These are phyloP conservation scores for Alloplasta piceator DNA, from an alignment of 2,888 invertebrate genomes.

Conservation along the genomic window DNA sequence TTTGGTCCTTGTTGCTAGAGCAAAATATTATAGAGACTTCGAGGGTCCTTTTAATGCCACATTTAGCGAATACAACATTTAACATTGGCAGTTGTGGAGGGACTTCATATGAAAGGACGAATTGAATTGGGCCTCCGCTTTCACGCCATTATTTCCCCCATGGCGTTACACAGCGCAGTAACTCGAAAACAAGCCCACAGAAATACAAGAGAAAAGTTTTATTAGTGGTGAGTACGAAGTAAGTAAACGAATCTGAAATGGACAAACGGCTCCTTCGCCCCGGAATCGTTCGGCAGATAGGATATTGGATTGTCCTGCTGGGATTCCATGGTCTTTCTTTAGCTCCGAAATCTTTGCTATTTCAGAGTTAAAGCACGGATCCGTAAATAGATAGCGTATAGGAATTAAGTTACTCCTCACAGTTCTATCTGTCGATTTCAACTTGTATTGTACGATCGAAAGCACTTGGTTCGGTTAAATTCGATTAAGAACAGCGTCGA, in stretches of 20 bases:
- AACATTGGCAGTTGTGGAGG: too few species aligned
- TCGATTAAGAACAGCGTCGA: conserved; percentile 17
- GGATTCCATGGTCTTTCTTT: conserved; percentile 68
- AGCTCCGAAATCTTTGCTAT: conserved; percentile 16
- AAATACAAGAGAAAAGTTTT: conserved; percentile 48
- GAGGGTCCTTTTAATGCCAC: too few species aligned
- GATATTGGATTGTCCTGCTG: conserved; percentile 73
- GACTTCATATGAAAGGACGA: too few species aligned
- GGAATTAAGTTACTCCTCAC: conserved; percentile 42
- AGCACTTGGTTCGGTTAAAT: conserved; percentile 13
- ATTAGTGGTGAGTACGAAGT: conserved; percentile 64
- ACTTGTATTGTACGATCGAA: neutral
- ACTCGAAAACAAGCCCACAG: too few species aligned
- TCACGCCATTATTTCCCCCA: conserved; percentile 2
- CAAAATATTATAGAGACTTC: neutral
- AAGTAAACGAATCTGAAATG: conserved; percentile 75
- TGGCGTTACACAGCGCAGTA: too few species aligned
- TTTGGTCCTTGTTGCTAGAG: neutral
- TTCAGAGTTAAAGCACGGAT: neutral
- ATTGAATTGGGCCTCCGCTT: conserved; percentile 14
- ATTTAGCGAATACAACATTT: too few species aligned
- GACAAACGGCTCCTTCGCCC: conserved; percentile 71
- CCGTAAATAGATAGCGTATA: conserved; percentile 6
- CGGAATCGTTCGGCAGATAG: conserved; percentile 73
- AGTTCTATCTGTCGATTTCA: conserved; percentile 1